Evolutionary conservation across 2,113 vertebrate species (phyloP).

Genomic region (Nipponia nippon): DNA sequence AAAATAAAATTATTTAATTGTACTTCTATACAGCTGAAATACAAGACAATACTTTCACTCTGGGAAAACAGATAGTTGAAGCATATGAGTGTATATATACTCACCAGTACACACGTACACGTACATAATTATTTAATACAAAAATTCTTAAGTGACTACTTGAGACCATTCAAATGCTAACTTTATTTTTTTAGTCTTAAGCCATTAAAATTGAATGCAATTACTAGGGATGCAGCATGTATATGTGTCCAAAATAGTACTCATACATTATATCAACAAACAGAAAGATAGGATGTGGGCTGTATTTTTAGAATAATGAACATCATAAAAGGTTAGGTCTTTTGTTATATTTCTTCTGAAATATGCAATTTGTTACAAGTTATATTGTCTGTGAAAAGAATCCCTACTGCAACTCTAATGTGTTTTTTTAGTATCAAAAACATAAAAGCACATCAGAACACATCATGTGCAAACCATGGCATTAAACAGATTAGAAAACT

Average conservation of each 20-base stretch:
- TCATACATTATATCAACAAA: neutral
- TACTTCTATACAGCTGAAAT: neutral
- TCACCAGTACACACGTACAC: neutral
- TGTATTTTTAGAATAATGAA: constrained; percentile 46
- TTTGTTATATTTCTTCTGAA: constrained; percentile 51
- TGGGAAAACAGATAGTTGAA: neutral
- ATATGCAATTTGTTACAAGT: constrained; percentile 68
- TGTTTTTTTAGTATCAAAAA: constrained; percentile 67
- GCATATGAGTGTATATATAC: neutral
- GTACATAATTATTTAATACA: neutral
- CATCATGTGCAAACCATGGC: constrained; percentile 72
- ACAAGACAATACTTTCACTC: neutral
- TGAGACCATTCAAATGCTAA: neutral
- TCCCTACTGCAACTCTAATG: constrained; percentile 73
- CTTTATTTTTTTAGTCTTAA: neutral
- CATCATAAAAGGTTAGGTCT: constrained; percentile 54
- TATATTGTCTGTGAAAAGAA: constrained; percentile 71
- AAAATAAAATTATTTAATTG: neutral
- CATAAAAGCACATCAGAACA: constrained; percentile 73
- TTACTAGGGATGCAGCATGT: neutral
- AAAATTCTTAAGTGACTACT: neutral
- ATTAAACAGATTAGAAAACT: constrained; percentile 78
- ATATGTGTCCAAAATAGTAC: neutral
- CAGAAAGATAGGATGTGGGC: constrained; percentile 6
- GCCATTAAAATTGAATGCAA: constrained; percentile 46